Evolutionary conservation across 2,888 invertebrate genomes (phyloP), one percentile per base, ranked within the genome.

Genomic region (Malthinus seriepunctatus): DNA sequence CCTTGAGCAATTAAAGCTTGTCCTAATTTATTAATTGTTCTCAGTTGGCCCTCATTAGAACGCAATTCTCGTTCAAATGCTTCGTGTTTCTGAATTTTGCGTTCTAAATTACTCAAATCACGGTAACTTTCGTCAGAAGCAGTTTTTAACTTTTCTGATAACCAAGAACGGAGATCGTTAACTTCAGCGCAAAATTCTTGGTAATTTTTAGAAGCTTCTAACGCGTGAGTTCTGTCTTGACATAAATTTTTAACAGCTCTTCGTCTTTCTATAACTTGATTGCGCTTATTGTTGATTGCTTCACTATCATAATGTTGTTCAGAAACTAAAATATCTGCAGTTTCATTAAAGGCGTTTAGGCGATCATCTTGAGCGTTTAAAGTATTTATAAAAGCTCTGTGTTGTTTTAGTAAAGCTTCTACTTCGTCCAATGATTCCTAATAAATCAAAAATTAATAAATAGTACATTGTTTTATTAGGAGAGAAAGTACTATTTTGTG

Each of bases 51-150:
- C 77, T 97, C 95, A 72, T 97, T 98, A 1, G 97, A 95, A 46
- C 93, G 86, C 12, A 99, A 79, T 75, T 99, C 98, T 1, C 97
- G 83, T 72, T 97, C 97, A 74, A 98, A 97, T 0, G 97, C 97
- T 77, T 96, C 94, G 74, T 99, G 98, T 73, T 96, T 96, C 78
- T 97, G 95, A 1, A 96, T 79, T 75, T 97, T 97, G 1, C 95
- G 84, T 65, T 95, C 94, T 10, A 95, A 79, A 76, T 97, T 97
- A 37, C 86, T 89, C 11, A 97, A 80, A 72, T 97, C 96, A 11
- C 94, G 83, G 78, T 96, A 97, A 60, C 91, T 95, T 77, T 97
- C 95, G 70, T 97, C 97, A 1, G 89, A 88, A 0, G 96, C 96
- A 0, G 93, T 92, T 73, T 90, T 89, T 50, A 90, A 86, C 79